Base-by-base conservation (phyloP, 64 coral and sea anemone genomes). In the Stichodactyla helianthus region DNA sequence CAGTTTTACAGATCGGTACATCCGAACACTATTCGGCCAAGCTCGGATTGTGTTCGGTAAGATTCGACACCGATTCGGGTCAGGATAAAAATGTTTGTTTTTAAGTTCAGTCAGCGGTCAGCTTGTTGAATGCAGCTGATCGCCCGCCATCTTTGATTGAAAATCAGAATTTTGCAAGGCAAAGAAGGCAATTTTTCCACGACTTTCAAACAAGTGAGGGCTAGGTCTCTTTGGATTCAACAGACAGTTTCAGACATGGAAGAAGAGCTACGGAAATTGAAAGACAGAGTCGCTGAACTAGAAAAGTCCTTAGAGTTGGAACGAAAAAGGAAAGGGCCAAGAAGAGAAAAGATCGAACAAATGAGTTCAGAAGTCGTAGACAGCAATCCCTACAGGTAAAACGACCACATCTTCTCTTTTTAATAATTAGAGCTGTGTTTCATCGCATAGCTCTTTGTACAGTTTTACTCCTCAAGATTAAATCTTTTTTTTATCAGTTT, bases 361-460 rank as follows among this genome's bases (percentile, higher is more conserved):
- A 99, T 99, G 97, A 95, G 90, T 28, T 92, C 93, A 17, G 97
- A 99, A 74, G 97, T 99, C 7, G 97, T 99, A 5, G 97, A 99
- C 77, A 92, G 90, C 27, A 99, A 99, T 91, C 97, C 97, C 3
- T 99, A 99, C 84, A 99, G 97, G 97, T 99, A 31, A 65, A 65
- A 65, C 62, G 62, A 65, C 59, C 20, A 65, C 18, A 22, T 25
- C 18, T 65, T 65, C 19, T 65, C 62, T 65, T 8, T 74, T 74
- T 74, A 65, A 74, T 31, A 31, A 74, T n/a, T 31, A 27, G 68
- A 74, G 1, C 27, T 31, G 62, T 31, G 22, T 23, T 74, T 74
- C 68, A 12, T 19, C 11, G 23, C 3, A 31, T 3, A 74, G 17
- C 68, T 11, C 27, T 31, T 74, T 31, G 68, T 74, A 74, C 23